Conservation (phyloP, 2,113 vertebrate genomes). For the Cettia cetti region DNA sequence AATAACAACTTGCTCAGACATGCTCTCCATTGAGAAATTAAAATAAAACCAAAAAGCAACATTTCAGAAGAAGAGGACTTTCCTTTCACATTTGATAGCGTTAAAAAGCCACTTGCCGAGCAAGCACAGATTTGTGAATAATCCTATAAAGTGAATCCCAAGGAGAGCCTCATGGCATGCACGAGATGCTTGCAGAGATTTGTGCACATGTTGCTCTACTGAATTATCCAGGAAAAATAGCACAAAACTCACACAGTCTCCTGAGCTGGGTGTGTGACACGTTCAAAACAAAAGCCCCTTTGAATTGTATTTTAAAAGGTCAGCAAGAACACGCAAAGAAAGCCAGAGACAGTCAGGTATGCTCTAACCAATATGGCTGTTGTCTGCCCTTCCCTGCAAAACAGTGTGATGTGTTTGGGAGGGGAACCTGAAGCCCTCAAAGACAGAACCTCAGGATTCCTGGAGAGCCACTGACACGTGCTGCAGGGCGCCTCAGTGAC, state of each 20-base stretch:
- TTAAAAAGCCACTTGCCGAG: background rate
- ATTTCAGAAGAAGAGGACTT: background rate
- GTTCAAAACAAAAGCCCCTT: background rate
- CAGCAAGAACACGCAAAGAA: background rate
- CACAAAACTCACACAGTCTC: background rate
- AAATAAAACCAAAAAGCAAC: background rate
- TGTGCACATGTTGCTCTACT: background rate
- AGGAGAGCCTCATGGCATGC: background rate
- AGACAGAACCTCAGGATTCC: background rate
- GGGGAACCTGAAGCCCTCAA: background rate
- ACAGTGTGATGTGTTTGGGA: background rate
- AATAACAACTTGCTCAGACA: background rate
- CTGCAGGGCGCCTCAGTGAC: background rate
- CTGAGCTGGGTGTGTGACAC: background rate
- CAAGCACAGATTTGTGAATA: background rate
- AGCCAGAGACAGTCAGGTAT: background rate
- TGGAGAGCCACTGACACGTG: background rate
- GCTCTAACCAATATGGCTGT: background rate
- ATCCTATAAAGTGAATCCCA: background rate
- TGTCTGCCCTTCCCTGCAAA: background rate
- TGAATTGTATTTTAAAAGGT: background rate
- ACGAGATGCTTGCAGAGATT: background rate
- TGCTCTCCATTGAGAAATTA: background rate
- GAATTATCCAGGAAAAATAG: background rate
- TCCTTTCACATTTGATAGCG: background rate